Percentiles rank a stretch among this genome's conserved stretches.
phyloP scores from a whole-genome alignment of 2,113 vertebrate species.

The Sisor rabdophorus region DNA sequence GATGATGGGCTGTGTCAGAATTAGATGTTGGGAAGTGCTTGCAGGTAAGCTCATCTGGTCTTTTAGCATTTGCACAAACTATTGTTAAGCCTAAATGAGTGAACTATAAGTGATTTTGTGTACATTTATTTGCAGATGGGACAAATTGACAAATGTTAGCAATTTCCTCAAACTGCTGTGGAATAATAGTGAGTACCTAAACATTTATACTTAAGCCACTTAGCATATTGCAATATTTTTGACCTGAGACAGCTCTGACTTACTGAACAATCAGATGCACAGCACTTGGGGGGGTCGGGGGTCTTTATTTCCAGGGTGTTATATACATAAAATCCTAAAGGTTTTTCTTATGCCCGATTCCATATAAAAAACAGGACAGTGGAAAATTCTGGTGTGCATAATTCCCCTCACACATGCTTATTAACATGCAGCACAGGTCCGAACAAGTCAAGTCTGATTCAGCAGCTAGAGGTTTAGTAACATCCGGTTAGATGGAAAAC shows the following conservation, averaged over 20 bases:
- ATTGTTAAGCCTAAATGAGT: not conserved
- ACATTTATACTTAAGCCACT: not conserved
- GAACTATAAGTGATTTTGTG: too few relatives aligned
- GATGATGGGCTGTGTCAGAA: conserved; percentile 65
- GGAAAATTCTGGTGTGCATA: not conserved
- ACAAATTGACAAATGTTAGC: conserved; percentile 84
- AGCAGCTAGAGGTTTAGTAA: not conserved
- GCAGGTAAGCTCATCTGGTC: conserved; percentile 72
- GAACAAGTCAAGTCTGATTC: not conserved
- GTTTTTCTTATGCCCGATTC: not conserved
- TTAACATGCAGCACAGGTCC: too few relatives aligned
- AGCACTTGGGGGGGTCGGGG: too few relatives aligned
- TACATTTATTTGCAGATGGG: conserved; percentile 78
- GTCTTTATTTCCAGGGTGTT: not conserved
- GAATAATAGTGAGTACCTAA: conserved; percentile 88
- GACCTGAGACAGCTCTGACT: too few relatives aligned
- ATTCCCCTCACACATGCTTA: not conserved
- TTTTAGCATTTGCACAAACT: too few relatives aligned
- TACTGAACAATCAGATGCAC: too few relatives aligned
- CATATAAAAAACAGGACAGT: not conserved
- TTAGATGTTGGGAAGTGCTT: conserved; percentile 96
- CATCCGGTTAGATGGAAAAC: not conserved
- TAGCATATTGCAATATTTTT: too few relatives aligned
- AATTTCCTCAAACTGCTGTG: conserved; percentile 91
- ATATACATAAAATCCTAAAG: not conserved